Conservation (phyloP, 2,888 invertebrate genomes). For the Gortyna flavago region DNA sequence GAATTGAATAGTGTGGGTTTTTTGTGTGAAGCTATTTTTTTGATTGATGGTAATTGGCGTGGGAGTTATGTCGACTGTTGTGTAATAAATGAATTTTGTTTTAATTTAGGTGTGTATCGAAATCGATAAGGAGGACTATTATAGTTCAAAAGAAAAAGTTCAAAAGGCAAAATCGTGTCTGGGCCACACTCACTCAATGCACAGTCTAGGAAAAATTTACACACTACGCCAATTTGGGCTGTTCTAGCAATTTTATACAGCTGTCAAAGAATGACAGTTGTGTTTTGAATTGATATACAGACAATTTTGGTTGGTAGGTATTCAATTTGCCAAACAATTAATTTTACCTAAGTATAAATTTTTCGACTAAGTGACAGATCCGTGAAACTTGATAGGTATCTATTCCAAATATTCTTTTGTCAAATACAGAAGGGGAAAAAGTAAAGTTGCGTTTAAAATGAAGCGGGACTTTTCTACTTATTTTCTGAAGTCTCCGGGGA, state of each 20-base stretch:
- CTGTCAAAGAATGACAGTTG: not conserved
- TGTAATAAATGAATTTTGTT: not conserved
- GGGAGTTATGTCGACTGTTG: not conserved
- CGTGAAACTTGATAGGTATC: slow-evolving; percentile 20
- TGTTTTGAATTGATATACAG: not conserved
- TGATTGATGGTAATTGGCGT: slow-evolving; percentile 1
- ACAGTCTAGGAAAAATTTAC: not conserved
- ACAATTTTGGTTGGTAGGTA: not conserved
- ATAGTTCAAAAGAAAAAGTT: not conserved
- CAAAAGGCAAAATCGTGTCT: not conserved
- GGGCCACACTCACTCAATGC: not conserved
- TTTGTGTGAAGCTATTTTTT: slow-evolving; percentile 17
- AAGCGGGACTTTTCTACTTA: slow-evolving; percentile 67
- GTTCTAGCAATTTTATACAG: not conserved
- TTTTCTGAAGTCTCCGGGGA: slow-evolving; percentile 66
- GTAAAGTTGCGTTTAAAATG: slow-evolving; percentile 70
- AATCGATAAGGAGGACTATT: not conserved
- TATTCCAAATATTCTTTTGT: slow-evolving; percentile 28
- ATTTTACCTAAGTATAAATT: not conserved
- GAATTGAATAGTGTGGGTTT: slow-evolving; percentile 12
- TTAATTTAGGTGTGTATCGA: too few relatives aligned
- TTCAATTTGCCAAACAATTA: not conserved
- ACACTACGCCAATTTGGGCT: not conserved
- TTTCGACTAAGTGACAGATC: not conserved
- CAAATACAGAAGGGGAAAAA: slow-evolving; percentile 24